Evolutionary conservation across 2,113 vertebrate species (phyloP), one percentile per base, ranked within the genome.

Genomic region (Cyanoderma ruficeps): DNA sequence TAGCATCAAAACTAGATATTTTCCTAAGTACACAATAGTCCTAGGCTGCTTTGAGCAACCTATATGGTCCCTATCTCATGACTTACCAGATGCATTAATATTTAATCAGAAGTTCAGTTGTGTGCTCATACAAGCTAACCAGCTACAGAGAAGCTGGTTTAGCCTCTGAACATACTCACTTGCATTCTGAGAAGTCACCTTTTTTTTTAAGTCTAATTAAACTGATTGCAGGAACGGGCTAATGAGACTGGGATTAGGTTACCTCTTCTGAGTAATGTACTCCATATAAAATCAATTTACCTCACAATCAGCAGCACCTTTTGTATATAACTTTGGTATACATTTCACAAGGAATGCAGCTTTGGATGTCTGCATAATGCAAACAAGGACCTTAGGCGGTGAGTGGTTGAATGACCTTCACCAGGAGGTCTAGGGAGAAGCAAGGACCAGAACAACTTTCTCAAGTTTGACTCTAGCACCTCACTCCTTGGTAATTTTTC

Each of bases 151-250:
- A 39, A 67, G 3, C 21, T 67, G 33, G 25, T 60, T 92, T 65
- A 59, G 20, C 85, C 69, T 46, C 22, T 50, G 23, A 89, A 55
- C 11, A 15, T 17, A 18, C 10, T 33, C 86, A 8, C 30, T 83
- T 79, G 31, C 15, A 56, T 72, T 93, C 56, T 60, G 23, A 79
- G 61, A 94, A 95, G 75, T 89, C 83, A 94, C 56, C 20, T 94
- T 69, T 89, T 90, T 90, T 87, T 61, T 72, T 47, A 81, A 63
- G 47, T 91, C 47, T 89, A 89, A 94, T 96, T 91, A 95, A 95
- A 89, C 24, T 78, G 81, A 87, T 83, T 91, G 64, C 39, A 67
- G 77, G 55, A 47, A 87, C 4, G 0, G 50, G 33, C 72, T 96
- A 80, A 92, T 89, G 89, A 94, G 46, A 81, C 68, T 93, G 59